Conservation (phyloP, 2,113 vertebrate genomes). For the Myotis yumanensis region DNA sequence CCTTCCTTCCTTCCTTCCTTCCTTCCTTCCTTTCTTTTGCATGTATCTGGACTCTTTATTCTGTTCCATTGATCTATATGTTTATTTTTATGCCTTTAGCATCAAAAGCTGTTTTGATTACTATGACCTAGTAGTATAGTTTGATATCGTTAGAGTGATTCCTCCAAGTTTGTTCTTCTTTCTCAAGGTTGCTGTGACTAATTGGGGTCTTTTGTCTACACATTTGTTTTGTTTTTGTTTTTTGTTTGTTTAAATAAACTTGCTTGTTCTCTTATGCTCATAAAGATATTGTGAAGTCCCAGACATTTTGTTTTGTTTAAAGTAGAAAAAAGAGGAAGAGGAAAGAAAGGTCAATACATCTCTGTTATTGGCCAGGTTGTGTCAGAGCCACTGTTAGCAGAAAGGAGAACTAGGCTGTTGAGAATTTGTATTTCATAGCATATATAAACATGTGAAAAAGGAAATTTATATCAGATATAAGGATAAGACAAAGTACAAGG, state of each 20-base stretch:
- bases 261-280: background rate
- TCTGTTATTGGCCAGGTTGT: background rate
- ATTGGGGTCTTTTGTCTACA: background rate
- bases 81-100: too few relatives aligned
- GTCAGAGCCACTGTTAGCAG: background rate
- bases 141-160: too few relatives aligned
- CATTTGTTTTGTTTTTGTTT: background rate
- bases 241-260: background rate
- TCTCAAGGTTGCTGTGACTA: background rate
- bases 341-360: background rate
- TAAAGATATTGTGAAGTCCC: background rate
- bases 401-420: background rate
- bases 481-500: background rate
- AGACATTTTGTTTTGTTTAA: background rate
- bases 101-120: too few relatives aligned
- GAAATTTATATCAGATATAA: background rate
- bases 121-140: too few relatives aligned
- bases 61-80: too few relatives aligned
- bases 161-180: too few relatives aligned
- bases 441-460: background rate
- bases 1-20: too few relatives aligned
- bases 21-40: too few relatives aligned
- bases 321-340: background rate
- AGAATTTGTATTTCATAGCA: background rate
- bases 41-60: too few relatives aligned